Conservation (phyloP, 2,797 vertebrate species). For the Tapirus indicus region DNA sequence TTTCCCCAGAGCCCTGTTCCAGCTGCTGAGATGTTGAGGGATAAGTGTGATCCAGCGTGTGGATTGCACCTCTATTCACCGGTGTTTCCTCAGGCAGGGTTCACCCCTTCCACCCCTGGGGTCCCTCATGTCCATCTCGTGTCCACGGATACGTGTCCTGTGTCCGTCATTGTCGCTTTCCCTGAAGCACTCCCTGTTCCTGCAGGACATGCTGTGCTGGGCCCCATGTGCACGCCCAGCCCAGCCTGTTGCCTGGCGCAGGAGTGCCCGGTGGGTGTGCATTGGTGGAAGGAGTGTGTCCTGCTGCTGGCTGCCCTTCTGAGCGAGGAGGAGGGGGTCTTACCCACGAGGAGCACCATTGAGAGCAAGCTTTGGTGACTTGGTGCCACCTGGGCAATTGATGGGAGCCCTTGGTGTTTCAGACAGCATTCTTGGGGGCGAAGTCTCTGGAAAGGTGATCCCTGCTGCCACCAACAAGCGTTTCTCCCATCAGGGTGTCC, state of each 20-base stretch:
- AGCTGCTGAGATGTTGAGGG: not conserved
- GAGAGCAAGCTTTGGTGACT: not conserved
- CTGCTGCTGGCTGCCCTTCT: not conserved
- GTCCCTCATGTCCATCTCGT: not conserved
- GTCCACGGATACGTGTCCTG: not conserved
- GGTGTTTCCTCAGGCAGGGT: not conserved
- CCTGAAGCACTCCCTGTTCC: not conserved
- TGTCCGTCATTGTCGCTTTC: not conserved
- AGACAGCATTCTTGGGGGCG: accelerated
- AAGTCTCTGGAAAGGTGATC: not conserved
- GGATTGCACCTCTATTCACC: not conserved
- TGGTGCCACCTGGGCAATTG: not conserved
- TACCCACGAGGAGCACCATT: accelerated
- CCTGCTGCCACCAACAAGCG: not conserved
- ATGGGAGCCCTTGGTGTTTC: not conserved
- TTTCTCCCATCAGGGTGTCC: accelerated
- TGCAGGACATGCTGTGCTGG: not conserved
- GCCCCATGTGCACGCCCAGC: not conserved
- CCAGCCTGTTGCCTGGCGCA: not conserved
- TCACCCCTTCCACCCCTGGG: not conserved
- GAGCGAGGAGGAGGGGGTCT: not conserved
- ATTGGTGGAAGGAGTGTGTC: accelerated
- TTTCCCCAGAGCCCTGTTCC: not conserved
- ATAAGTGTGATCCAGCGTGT: no score
- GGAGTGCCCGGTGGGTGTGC: not conserved